Base-by-base conservation (phyloP, 2,113 vertebrate genomes). In the Clupea harengus region DNA sequence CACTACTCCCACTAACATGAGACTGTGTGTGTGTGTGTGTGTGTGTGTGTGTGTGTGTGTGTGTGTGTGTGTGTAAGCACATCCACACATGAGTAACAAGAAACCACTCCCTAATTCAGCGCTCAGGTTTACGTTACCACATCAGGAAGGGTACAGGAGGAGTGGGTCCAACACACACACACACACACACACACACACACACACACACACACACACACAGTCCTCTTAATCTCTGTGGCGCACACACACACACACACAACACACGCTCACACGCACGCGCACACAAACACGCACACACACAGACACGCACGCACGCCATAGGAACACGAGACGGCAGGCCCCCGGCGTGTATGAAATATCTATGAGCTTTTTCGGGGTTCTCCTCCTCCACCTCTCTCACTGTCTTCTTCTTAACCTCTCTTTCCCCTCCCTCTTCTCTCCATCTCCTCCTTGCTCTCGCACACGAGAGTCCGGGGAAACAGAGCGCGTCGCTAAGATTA, bases 281-380 rank as follows among this genome's bases (percentile, higher is more conserved):
- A 75, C 83, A 60, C 6, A 64, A 20, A 64, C 57, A 64, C 57
- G 7, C 57, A 8, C 82, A 88, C 54, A 84, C n/a, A 47, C 46
- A 72, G 7, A 11, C 39, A 39, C 72, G 18, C 54, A 60, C 20
- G 22, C 22, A 60, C 54, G 22, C 18, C 54, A 44, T 50, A 85
- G 84, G 87, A 87, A 88, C 87, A 72, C 78, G 64, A 84, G 82
- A 82, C 25, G 9, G 50, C 15, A 50, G 67, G 84, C 82, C 86
- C 84, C 81, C 45, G 80, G 82, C 32, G 39, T 81, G 6, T 57
- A 85, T 86, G 44, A 87, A 90, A 87, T 86, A 87, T 89, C 84
- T 75, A 89, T 87, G 84, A 89, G 86, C 83, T 82, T 85, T 86
- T 86, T 8, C 83, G 52, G 45, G 81, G 54, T 81, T 87, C 45